A percentile compares a stretch with the other conserved stretches of the same genome.
Conservation (phyloP, 2,888 invertebrate species). For the Marasmarcha lunaedactyla region DNA sequence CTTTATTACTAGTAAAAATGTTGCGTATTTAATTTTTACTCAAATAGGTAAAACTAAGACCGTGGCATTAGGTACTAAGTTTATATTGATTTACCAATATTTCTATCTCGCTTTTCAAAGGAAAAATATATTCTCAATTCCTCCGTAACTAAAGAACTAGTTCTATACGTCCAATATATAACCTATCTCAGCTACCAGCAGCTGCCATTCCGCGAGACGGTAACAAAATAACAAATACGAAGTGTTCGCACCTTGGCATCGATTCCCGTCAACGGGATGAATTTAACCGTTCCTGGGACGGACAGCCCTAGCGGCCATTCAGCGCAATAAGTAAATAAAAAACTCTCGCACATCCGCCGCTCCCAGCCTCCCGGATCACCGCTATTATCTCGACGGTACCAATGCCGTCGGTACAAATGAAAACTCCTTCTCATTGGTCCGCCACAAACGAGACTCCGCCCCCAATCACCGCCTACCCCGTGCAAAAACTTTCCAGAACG, state of each 20-base stretch:
- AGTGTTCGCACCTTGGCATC: conserved; percentile 51
- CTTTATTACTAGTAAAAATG: no score
- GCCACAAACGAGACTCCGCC: conserved; percentile 50
- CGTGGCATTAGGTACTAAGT: no score
- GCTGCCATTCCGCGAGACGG: conserved; percentile 13
- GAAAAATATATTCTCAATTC: no score
- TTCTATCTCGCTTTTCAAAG: no score
- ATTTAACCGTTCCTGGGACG: conserved; percentile 48
- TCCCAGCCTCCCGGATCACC: conserved; percentile 66
- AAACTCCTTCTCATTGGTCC: neutral
- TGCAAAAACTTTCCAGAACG: conserved; percentile 40
- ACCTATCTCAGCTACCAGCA: no score
- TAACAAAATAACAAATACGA: conserved; percentile 25
- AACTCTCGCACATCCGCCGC: conserved; percentile 28
- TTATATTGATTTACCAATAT: no score
- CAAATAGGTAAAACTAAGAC: no score
- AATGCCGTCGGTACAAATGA: conserved; percentile 25
- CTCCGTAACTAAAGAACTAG: no score
- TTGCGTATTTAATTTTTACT: no score
- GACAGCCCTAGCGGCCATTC: conserved; percentile 40
- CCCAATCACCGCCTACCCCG: conserved; percentile 57
- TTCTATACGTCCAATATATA: no score
- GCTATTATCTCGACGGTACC: conserved; percentile 55
- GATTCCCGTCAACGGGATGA: conserved; percentile 51
- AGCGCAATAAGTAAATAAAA: conserved; percentile 49